phyloP scores from a whole-genome alignment of 1,140 invertebrate genomes.

The Megalopta genalis region DNA sequence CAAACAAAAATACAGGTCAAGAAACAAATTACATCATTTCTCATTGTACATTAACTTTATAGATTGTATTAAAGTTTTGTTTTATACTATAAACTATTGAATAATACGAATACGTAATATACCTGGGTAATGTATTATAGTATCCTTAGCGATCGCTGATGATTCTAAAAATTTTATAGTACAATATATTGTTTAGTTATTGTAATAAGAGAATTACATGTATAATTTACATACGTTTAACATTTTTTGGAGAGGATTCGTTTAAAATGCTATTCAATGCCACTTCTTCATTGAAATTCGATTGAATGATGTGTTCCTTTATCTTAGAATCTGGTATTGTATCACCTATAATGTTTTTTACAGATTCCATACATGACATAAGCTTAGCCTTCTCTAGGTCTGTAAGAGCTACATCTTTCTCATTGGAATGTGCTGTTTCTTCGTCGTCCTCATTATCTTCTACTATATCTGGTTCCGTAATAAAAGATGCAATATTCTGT shows the following conservation, averaged over 20 bases:
- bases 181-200: neutral
- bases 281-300: slow-evolving; percentile 87
- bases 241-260: slow-evolving; percentile 63
- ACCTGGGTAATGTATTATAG: slow-evolving; percentile 66
- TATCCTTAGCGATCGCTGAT: slow-evolving; percentile 40
- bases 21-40: slow-evolving; percentile 15
- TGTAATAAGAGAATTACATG: neutral
- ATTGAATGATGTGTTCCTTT: slow-evolving; percentile 83
- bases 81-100: no score
- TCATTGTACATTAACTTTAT: neutral
- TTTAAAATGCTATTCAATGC: slow-evolving; percentile 87
- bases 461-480: slow-evolving; percentile 87
- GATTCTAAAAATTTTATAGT: slow-evolving; percentile 48
- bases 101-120: slow-evolving; percentile 34
- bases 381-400: slow-evolving; percentile 87
- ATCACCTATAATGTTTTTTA: slow-evolving; percentile 90
- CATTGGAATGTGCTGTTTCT: slow-evolving; percentile 70
- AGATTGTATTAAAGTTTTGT: neutral
- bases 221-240: slow-evolving; percentile 23
- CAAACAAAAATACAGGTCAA: slow-evolving; percentile 69
- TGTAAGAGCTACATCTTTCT: slow-evolving; percentile 80
- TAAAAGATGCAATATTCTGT: slow-evolving; percentile 86
- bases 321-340: slow-evolving; percentile 86
- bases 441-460: slow-evolving; percentile 85
- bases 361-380: slow-evolving; percentile 90